A percentile compares a stretch with the other conserved stretches of the same genome.
Conservation (phyloP, 2,113 vertebrate species). For the Oreamnos americanus region DNA sequence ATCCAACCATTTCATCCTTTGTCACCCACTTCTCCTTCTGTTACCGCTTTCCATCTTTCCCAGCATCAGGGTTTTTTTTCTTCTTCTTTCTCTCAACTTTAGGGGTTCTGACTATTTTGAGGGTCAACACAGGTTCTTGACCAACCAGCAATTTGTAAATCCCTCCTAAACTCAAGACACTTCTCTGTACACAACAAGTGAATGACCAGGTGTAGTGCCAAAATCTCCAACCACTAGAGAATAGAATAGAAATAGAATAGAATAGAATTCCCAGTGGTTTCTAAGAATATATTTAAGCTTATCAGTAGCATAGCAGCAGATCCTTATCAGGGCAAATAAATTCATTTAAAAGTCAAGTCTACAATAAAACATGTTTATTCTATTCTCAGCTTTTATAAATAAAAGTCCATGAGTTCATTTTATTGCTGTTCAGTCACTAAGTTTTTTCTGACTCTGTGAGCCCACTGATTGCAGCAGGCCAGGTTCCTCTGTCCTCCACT, state of each 20-base stretch:
- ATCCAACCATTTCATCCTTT: background rate
- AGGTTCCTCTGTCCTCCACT: background rate
- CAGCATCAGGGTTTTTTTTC: background rate
- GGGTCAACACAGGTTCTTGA: background rate
- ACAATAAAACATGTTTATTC: background rate
- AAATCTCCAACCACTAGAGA: background rate
- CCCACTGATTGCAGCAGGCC: background rate
- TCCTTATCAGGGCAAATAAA: background rate
- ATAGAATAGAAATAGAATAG: no score
- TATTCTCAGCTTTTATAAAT: background rate
- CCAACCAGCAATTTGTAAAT: background rate
- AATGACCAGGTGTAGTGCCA: background rate
- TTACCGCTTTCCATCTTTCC: background rate
- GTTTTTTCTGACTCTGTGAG: background rate
- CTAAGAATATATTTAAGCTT: background rate
- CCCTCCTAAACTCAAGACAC: background rate
- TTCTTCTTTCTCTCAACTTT: background rate
- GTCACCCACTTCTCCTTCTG: background rate
- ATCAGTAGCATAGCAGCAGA: background rate
- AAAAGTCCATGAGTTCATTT: background rate
- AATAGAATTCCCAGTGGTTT: background rate
- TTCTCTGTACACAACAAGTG: background rate
- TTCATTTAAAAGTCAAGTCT: background rate
- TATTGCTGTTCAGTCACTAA: background rate
- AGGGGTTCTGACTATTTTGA: background rate